Base-by-base conservation (phyloP, 2,888 invertebrate species). In the Cepaea hortensis region DNA sequence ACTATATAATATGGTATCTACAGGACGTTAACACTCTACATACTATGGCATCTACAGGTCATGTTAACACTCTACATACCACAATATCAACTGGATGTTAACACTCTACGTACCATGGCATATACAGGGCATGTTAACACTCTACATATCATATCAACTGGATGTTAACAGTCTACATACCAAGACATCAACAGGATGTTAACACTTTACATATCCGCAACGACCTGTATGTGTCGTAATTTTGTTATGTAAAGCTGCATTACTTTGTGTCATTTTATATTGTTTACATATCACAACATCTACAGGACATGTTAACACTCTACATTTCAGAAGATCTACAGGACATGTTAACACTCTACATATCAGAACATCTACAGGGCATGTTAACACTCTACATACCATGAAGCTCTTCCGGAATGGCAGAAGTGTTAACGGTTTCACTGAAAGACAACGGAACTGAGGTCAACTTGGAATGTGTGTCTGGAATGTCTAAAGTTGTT, bases 381-480 rank as follows among this genome's bases (percentile, higher is more conserved):
- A 68, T 68, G 68, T 23, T 7, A 9, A 23, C n/a, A 35, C 13
- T 79, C 9, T 4, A 62, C 79, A 35, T 79, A 79, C 79, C 79
- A 15, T 62, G 13, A 62, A 7, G 35, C 11, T 79, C 35, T 35
- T 35, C 35, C 6, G 20, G 35, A 18, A 61, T 5, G 62, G 62
- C 35, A 15, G 62, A 79, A 62, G 15, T 18, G 72, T 61, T 18
- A 7, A 13, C 55, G 72, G 23, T 35, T 35, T 73, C 73, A n/a
- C 1, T 82, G 72, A 82, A 82, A 82, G 82, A 82, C 82, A 61
- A 13, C 4, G n/a, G 72, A 35, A 50, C 18, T 23, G 72, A 61
- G 15, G 35, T 50, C 50, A 23, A 15, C n/a, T 3, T 70, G 68
- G 81, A 81, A 70, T 68, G 65, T 72, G 82, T 3, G 7, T 55